These are phyloP conservation scores for Salminus brasiliensis DNA, from an alignment of 2,113 vertebrate species.

Conservation along the genomic window DNA sequence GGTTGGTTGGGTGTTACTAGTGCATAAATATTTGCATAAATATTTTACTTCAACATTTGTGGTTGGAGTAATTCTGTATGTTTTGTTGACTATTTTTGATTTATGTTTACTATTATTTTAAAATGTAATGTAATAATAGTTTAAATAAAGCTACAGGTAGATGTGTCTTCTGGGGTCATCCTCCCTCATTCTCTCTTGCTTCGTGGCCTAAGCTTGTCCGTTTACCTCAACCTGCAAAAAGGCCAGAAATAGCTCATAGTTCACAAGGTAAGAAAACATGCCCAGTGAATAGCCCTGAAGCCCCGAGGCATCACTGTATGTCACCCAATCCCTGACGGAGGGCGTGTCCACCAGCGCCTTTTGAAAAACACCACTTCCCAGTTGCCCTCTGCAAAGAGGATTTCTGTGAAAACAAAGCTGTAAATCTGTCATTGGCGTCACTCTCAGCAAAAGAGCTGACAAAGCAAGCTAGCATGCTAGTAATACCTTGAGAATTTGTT, in stretches of 20 bases:
- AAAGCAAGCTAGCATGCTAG: background rate
- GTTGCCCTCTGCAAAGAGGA: background rate
- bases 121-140: too few species aligned
- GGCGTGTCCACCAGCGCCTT: conserved; percentile 8
- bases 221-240: background rate
- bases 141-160: too few species aligned
- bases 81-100: too few species aligned
- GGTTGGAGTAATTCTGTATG: too few species aligned
- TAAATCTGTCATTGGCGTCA: conserved; percentile 53
- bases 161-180: too few species aligned
- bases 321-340: background rate
- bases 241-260: background rate
- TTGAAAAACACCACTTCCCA: background rate
- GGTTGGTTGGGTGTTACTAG: too few species aligned
- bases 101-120: too few species aligned
- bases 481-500: background rate
- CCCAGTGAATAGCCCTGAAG: background rate
- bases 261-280: background rate
- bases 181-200: background rate
- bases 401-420: conserved; percentile 45
- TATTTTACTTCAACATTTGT: too few species aligned
- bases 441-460: conserved; percentile 13
- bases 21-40: too few species aligned
- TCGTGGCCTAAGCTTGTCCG: background rate
- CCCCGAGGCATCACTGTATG: conserved; percentile 10